Evolutionary conservation across 1,140 invertebrate species (phyloP), one percentile per base, ranked within the genome.

Genomic region (Drosophila nannoptera): DNA sequence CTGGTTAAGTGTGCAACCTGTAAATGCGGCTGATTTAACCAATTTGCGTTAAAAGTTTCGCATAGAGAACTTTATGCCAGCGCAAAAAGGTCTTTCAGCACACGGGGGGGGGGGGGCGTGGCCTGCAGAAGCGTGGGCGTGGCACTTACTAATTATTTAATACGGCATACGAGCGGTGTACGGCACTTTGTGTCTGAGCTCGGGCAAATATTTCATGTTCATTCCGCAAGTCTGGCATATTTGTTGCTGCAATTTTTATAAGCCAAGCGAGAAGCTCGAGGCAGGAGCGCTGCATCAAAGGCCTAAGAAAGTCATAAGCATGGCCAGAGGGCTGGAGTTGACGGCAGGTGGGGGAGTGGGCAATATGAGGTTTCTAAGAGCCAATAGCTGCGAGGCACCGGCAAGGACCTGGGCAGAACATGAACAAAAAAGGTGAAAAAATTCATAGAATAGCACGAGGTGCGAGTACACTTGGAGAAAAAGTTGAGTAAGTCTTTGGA

Each of bases 1-100:
- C 56, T 80, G 68, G 80, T 84, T 83, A 83, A 83, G 80, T 84
- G 80, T 77, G 61, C 61, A 56, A 65, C 64, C 73, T 69, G 64
- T 66, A 77, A 81, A 73, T 59, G 77, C 59, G 62, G 49, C 58
- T 73, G 77, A 80, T 80, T 80, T 80, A 68, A 77, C 77, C 77
- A 80, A 81, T 80, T 80, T 81, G 35, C 35, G 53, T 35, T 58
- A 53, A 69, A 56, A 42, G 58, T 48, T 42, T 45, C 12, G 22
- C 9, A 9, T 29, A n/a, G 7, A 35, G 31, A 59, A 45, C 32
- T 43, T 45, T 14, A 32, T 31, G 4, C 22, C 6, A 8, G 12
- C 4, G 22, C 42, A 50, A 42, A 49, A 12, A 32, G 22, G 22
- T 1, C 22, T 22, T 22, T 22, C 22, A 22, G 22, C 0, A 12